Conservation (phyloP, 2,888 invertebrate species). For the Chaetogeoica ovagalla region DNA sequence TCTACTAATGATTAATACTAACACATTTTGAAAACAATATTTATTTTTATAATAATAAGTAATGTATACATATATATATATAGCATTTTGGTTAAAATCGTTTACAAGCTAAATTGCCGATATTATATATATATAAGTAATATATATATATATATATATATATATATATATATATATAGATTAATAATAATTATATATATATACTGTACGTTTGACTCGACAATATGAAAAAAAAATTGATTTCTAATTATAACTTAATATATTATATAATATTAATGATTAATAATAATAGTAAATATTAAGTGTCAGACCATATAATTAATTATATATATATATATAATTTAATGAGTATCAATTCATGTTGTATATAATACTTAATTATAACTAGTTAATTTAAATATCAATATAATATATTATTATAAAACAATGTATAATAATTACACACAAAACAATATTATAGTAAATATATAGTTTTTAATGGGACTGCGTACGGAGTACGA, state of each 20-base stretch:
- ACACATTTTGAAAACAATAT: conserved; percentile 15
- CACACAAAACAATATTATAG: background rate
- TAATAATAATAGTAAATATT: conserved; percentile 17
- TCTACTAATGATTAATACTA: background rate
- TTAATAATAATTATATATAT: background rate
- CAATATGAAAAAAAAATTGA: conserved; percentile 12
- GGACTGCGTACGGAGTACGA: background rate
- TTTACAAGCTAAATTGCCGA: conserved; percentile 36
- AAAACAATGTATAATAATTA: background rate
- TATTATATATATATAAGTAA: background rate
- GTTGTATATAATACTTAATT: background rate
- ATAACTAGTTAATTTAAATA: background rate
- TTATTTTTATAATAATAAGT: background rate
- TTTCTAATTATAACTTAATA: background rate
- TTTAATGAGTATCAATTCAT: conserved; percentile 30
- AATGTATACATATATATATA: too few relatives aligned
- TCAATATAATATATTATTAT: background rate
- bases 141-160: background rate
- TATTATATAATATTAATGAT: conserved; percentile 14
- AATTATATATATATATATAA: background rate
- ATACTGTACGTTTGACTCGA: background rate
- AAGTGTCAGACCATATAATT: conserved; percentile 44
- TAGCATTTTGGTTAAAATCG: conserved; percentile 27
- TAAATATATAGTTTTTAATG: background rate
- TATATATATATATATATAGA: background rate